Base-by-base conservation (phyloP, 2,888 invertebrate species). In the Xylocampa areola region DNA sequence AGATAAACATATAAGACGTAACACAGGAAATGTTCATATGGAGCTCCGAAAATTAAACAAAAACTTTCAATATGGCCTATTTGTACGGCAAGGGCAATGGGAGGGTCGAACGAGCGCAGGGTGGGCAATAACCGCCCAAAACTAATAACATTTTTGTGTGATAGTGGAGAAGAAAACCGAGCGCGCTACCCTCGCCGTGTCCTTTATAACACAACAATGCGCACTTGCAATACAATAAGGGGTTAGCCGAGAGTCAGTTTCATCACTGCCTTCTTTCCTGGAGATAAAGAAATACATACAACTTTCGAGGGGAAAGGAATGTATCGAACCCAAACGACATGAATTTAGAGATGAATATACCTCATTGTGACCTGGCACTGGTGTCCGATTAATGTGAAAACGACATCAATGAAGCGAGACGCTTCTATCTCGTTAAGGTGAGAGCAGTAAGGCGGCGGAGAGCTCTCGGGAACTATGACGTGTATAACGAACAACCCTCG, bases 141-240 rank as follows among this genome's bases (percentile, higher is more conserved):
- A 92, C 92, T 91, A 92, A 92, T 92, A 92, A 91, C 90, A 92
- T 92, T 91, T 92, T 92, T 92, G 86, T 83, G 88, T 87, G 90
- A 91, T 91, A 90, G 89, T 84, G 81, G 86, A 83, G 85, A 78
- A 87, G 85, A 80, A 80, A 88, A 85, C 86, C 82, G 87, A 86
- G 82, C 87, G 82, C 79, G 80, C 79, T 85, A 87, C 87, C 85
- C 86, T 86, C 80, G 73, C 81, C 77, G 75, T 84, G 81, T 87
- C 87, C 86, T 89, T 90, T 90, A 89, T 87, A 85, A 81, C 78
- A 87, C 87, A 87, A 90, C 90, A 90, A 88, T 85, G 86, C 84
- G 82, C 84, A 87, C 84, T 88, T 88, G 86, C 86, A 87, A 85
- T 84, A 86, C 86, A 87, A 86, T 87, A 87, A 88, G 87, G 88